Percentiles rank a stretch among this genome's conserved stretches.
These are phyloP conservation scores for Plodia interpunctella DNA, from an alignment of 1,140 invertebrate genomes.

Conservation along the genomic window DNA sequence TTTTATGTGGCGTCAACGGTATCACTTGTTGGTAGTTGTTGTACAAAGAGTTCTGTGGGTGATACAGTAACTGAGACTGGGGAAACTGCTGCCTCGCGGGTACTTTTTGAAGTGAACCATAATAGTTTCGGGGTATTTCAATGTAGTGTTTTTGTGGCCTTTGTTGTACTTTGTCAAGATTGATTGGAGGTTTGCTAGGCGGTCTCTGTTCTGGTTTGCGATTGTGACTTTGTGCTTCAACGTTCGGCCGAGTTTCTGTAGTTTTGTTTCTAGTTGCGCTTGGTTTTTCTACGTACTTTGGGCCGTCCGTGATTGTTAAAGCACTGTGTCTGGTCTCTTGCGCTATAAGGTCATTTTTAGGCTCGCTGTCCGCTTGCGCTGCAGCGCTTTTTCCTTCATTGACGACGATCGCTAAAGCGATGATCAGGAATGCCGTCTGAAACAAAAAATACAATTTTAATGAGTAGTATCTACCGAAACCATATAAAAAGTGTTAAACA, in stretches of 20 bases:
- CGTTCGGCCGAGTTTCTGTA: slow-evolving; percentile 14
- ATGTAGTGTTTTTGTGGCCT: slow-evolving; percentile 38
- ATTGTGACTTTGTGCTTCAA: slow-evolving; percentile 31
- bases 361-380: slow-evolving; percentile 37
- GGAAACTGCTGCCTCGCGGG: slow-evolving; percentile 34
- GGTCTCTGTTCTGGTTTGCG: slow-evolving; percentile 46
- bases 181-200: slow-evolving; percentile 59
- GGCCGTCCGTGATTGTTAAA: slow-evolving; percentile 44
- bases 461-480: too few species aligned
- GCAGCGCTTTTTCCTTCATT: slow-evolving; percentile 49
- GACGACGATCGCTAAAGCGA: slow-evolving; percentile 65
- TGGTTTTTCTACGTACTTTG: slow-evolving; percentile 44
- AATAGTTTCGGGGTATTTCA: slow-evolving; percentile 42
- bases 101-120: slow-evolving; percentile 34
- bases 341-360: slow-evolving; percentile 49
- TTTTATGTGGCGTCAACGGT: slow-evolving; percentile 34
- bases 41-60: slow-evolving; percentile 44
- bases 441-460: slow-evolving; percentile 31
- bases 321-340: slow-evolving; percentile 49
- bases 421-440: slow-evolving; percentile 69
- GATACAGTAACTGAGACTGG: slow-evolving; percentile 35
- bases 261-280: slow-evolving; percentile 21
- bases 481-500: too few species aligned
- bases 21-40: slow-evolving; percentile 51
- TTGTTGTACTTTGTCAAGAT: slow-evolving; percentile 35